phyloP scores from a whole-genome alignment of 2,113 vertebrate species.

The Butastur rufipennis region DNA sequence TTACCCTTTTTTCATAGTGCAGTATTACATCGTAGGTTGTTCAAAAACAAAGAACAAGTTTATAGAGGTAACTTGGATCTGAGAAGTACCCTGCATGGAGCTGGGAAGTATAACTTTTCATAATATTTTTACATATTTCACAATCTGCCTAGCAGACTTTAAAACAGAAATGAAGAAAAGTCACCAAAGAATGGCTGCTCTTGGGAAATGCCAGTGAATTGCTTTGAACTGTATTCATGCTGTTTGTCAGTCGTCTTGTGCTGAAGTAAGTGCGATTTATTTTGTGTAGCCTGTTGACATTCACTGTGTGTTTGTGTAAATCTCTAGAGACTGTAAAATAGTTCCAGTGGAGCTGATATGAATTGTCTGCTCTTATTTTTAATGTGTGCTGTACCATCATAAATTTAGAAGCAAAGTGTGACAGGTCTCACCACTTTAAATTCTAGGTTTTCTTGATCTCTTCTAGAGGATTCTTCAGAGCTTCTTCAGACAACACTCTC shows the following conservation, averaged over 20 bases:
- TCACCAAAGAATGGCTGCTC: neutral
- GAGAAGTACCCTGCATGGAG: neutral
- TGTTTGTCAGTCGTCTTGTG: neutral
- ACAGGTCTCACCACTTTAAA: neutral
- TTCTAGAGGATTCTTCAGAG: neutral
- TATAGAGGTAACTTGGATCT: neutral
- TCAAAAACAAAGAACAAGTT: neutral
- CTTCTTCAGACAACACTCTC: neutral
- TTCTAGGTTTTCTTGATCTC: neutral
- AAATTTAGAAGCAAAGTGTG: neutral
- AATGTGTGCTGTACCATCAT: neutral
- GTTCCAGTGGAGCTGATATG: neutral
- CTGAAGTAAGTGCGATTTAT: neutral
- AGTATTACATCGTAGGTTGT: rapidly evolving
- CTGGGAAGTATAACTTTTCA: neutral
- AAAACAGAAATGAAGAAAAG: neutral
- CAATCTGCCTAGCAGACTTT: neutral
- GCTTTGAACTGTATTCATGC: neutral
- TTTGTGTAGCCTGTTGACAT: neutral
- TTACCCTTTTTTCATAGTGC: neutral
- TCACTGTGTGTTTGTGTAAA: neutral
- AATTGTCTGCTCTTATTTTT: neutral
- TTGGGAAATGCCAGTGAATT: neutral
- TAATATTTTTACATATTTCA: neutral
- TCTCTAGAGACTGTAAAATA: neutral